Evolutionary conservation across 2,888 invertebrate species (phyloP).

Genomic region (Rhyacophila evoluta): DNA sequence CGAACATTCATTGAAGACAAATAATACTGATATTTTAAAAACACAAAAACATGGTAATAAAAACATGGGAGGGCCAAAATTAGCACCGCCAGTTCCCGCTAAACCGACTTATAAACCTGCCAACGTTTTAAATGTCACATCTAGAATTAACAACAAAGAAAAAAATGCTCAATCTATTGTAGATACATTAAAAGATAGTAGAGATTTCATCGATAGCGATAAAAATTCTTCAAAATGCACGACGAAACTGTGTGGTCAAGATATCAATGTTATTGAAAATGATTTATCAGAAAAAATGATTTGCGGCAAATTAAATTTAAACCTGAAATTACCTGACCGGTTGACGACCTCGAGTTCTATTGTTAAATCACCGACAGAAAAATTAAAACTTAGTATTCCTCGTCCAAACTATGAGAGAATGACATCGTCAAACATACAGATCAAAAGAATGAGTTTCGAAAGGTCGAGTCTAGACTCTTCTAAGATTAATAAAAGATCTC

Average conservation of each 20-base stretch:
- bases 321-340: conserved; percentile 32
- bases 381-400: conserved; percentile 45
- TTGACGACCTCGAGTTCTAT: not conserved
- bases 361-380: conserved; percentile 38
- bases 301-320: conserved; percentile 37
- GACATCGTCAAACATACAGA: conserved; percentile 62
- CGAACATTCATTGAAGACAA: not conserved
- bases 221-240: not conserved
- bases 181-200: not conserved
- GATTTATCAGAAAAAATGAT: not conserved
- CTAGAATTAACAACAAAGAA: not conserved
- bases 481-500: conserved; percentile 61
- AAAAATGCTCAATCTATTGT: not conserved
- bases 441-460: conserved; percentile 67
- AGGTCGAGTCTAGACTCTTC: conserved; percentile 68
- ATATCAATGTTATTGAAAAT: not conserved
- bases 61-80: not conserved
- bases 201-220: not conserved
- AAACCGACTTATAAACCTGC: conserved; percentile 13
- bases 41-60: not conserved
- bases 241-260: not conserved
- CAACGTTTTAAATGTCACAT: not conserved
- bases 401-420: conserved; percentile 55
- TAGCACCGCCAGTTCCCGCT: conserved; percentile 75
- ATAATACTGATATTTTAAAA: not conserved